Conservation (phyloP, 2,113 vertebrate species). For the Butorides virescens region DNA sequence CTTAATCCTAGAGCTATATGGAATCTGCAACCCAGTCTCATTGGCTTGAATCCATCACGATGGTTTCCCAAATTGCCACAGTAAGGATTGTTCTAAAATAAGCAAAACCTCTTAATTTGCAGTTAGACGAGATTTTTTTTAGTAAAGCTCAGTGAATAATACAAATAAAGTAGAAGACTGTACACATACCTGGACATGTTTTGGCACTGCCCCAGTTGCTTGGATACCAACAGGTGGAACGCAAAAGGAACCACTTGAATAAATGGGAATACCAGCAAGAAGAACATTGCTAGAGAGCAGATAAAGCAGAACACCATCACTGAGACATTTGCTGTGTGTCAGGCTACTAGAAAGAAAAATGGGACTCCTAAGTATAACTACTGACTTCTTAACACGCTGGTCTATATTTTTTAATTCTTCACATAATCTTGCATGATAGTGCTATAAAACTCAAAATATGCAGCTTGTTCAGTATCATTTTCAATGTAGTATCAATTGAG, state of each 20-base stretch:
- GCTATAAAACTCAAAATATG: not conserved
- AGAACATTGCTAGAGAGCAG: not conserved
- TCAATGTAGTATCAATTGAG: not conserved
- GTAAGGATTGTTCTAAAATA: not conserved
- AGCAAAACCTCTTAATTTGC: not conserved
- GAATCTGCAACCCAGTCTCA: not conserved
- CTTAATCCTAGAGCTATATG: not conserved
- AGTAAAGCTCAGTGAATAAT: not conserved
- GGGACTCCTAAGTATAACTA: not conserved
- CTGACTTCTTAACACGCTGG: not conserved
- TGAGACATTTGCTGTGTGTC: not conserved
- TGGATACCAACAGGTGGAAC: conserved; percentile 3
- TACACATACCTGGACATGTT: not conserved
- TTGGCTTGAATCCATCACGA: not conserved
- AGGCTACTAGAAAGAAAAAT: not conserved
- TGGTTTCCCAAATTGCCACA: not conserved
- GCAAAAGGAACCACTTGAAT: not conserved
- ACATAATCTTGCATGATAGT: not conserved
- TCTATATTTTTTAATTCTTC: not conserved
- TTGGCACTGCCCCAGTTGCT: not conserved
- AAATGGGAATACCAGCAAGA: not conserved
- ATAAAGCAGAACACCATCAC: not conserved
- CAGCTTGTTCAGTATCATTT: not conserved
- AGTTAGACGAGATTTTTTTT: not conserved
- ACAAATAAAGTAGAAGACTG: not conserved